These are phyloP conservation scores for Montipora sp. DNA, from an alignment of 64 coral and sea anemone genomes.

Conservation along the genomic window DNA sequence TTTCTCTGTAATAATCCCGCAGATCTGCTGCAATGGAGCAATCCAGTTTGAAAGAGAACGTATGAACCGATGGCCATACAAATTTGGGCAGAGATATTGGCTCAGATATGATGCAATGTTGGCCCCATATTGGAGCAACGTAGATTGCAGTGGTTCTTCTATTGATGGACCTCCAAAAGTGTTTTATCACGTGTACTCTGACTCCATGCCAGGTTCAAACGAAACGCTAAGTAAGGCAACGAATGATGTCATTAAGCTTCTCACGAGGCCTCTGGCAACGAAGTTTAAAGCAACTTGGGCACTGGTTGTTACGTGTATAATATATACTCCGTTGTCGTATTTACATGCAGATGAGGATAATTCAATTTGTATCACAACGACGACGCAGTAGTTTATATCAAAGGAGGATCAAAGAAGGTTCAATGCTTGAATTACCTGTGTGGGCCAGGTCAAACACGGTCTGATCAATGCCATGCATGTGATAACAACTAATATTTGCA, in stretches of 20 bases:
- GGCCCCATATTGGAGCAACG: constrained; percentile 38
- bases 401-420: too few relatives aligned
- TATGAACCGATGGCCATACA: constrained; percentile 56
- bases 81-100: constrained; percentile 54
- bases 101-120: constrained; percentile 23
- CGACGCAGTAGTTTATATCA: too few relatives aligned
- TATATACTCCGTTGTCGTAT: too few relatives aligned
- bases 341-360: too few relatives aligned
- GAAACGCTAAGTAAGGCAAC: constrained; percentile 23
- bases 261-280: constrained; percentile 11
- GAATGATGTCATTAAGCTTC: constrained; percentile 9
- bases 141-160: neutral
- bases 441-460: too few relatives aligned
- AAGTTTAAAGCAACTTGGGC: constrained; percentile 40
- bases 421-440: too few relatives aligned
- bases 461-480: too few relatives aligned
- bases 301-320: constrained; percentile 48
- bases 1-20: neutral
- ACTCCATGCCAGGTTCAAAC: neutral
- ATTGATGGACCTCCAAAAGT: neutral
- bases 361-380: too few relatives aligned
- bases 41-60: constrained; percentile 29
- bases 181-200: constrained; percentile 39
- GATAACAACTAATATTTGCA: too few relatives aligned
- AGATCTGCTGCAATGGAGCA: constrained; percentile 49